Evolutionary conservation across 2,797 vertebrate species (phyloP).

Genomic region (Cirrhinus molitorella): DNA sequence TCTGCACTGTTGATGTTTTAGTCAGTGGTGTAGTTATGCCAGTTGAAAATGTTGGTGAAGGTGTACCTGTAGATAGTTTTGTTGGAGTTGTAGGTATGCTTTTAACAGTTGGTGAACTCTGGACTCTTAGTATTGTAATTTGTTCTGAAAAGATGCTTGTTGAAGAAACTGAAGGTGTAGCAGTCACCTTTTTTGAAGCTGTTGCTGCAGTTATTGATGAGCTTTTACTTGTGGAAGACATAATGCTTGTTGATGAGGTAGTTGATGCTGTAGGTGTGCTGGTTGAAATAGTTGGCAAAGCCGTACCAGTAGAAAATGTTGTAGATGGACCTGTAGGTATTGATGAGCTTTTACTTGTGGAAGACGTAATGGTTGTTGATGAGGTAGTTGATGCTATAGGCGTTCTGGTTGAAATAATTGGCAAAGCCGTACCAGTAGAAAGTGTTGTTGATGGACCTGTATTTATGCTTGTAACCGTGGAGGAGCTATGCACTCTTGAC

Average conservation of each 20-base stretch:
- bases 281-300: neutral
- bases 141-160: neutral
- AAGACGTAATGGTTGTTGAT: neutral
- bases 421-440: neutral
- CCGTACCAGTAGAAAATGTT: neutral
- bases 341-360: neutral
- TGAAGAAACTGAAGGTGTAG: no score
- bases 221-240: neutral
- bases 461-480: neutral
- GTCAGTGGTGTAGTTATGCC: neutral
- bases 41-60: neutral
- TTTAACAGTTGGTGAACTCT: neutral
- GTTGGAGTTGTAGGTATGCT: no score
- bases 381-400: neutral
- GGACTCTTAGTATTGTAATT: no score
- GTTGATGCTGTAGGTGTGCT: slow-evolving; percentile 1
- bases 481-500: neutral
- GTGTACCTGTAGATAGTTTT: no score
- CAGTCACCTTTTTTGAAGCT: neutral
- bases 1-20: neutral
- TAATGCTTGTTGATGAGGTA: neutral
- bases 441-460: neutral
- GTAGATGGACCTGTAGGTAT: neutral
- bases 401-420: neutral
- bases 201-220: neutral